These are phyloP conservation scores for Ibidorhyncha struthersii DNA, from an alignment of 2,113 vertebrate genomes.

Conservation along the genomic window DNA sequence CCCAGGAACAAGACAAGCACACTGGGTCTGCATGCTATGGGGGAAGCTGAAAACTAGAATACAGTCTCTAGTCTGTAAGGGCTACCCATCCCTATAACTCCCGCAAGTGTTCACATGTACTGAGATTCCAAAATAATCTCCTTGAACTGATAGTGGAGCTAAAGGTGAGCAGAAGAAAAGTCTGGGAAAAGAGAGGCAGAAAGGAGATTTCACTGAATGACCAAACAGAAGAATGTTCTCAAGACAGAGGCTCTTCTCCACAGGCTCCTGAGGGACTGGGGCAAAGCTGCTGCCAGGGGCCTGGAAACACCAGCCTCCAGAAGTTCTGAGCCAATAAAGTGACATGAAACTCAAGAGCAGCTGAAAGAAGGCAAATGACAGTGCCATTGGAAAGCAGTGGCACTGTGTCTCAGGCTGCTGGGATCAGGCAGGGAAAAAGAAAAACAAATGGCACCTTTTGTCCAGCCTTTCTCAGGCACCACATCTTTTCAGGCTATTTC, in stretches of 20 bases:
- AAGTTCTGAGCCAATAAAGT: not conserved
- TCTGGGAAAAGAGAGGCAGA: not conserved
- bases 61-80: not conserved
- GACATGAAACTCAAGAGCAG: not conserved
- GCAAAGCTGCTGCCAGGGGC: not conserved
- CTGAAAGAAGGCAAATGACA: not conserved
- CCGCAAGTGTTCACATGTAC: rapidly evolving
- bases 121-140: not conserved
- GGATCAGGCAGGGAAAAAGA: not conserved
- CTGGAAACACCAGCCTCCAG: not conserved
- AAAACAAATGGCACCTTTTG: not conserved
- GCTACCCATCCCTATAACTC: not conserved
- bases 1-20: not conserved
- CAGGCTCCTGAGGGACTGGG: not conserved
- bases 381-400: not conserved
- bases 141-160: not conserved
- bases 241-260: not conserved
- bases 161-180: not conserved
- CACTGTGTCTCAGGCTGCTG: not conserved
- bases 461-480: not conserved
- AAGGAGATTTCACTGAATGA: not conserved
- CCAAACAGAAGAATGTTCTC: not conserved
- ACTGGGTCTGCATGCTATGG: not conserved
- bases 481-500: not conserved
- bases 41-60: not conserved